Evolutionary conservation across 1,140 invertebrate genomes (phyloP), one percentile per base, ranked within the genome.

Genomic region (Procambarus virginalis): DNA sequence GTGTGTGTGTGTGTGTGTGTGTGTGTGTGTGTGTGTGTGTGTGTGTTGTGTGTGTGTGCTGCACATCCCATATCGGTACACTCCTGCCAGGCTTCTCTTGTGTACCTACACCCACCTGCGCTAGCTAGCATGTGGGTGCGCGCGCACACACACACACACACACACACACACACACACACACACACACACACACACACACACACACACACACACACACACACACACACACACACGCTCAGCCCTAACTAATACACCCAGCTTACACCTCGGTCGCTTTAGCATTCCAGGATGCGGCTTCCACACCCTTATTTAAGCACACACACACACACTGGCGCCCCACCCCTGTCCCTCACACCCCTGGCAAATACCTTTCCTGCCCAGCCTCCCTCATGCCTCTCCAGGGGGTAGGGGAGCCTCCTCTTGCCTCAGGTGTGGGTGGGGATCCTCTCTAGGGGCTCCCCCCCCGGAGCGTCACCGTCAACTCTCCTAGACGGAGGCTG

Each of bases 301-400:
- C 68, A 6, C 68, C 68, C 68, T 34, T 73, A 73, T 34, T 73
- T 73, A 34, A 34, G n/a, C 20, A 73, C 22, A 73, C 68, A 73
- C 6, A 22, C 20, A 73, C 22, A 73, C 68, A 73, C 68, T 34
- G 22, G 14, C 76, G 49, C n/a, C 76, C 76, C 75, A 8, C 6
- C 76, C 76, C 76, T 48, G 75, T 77, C 17, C 75, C 22, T 77
- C 75, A 12, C 49, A 14, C 76, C 76, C 77, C 51, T 34, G 9
- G 48, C 77, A 58, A 51, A 49, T 10, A 51, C 14, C 48, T 2
- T 9, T 12, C 76, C n/a, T 34, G 12, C 51, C 76, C 76, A 48
- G 20, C 17, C 60, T 64, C 60, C 12, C 60, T 17, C 20, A 17
- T 20, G 1, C 60, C 60, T 17, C 2, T 2, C 60, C 60, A 55